phyloP scores from a whole-genome alignment of 1,140 invertebrate genomes.

The Agrilus planipennis region DNA sequence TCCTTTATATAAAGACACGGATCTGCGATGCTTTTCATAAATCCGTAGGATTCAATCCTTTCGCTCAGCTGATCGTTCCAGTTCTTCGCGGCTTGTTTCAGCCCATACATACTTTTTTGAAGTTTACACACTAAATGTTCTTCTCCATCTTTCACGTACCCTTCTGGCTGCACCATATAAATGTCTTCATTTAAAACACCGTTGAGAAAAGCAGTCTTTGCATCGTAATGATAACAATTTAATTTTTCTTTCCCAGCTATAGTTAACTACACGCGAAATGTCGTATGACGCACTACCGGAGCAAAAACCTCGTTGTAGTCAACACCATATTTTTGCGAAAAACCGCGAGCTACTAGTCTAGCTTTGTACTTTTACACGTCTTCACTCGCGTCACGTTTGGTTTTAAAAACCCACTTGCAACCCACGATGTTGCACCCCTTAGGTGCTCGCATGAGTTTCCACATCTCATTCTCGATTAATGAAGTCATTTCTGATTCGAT shows the following conservation, averaged over 20 bases:
- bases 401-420: constrained; percentile 33
- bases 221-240: background rate
- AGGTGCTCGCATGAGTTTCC: constrained; percentile 26
- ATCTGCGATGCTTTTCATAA: background rate
- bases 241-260: background rate
- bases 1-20: background rate
- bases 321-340: constrained; percentile 25
- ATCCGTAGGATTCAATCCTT: background rate
- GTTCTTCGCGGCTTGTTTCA: background rate
- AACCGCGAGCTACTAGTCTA: constrained; percentile 34
- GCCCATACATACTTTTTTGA: background rate
- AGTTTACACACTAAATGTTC: too few species aligned
- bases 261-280: constrained; percentile 22
- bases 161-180: background rate
- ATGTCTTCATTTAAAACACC: background rate
- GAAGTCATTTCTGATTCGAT: constrained; percentile 22
- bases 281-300: constrained; percentile 27
- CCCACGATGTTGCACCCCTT: constrained; percentile 21
- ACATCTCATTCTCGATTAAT: constrained; percentile 26
- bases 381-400: too few species aligned
- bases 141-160: background rate
- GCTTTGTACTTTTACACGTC: constrained; percentile 30
- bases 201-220: background rate
- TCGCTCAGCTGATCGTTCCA: background rate
- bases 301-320: too few species aligned